phyloP scores from a whole-genome alignment of 2,888 invertebrate species.

The Shargacucullia verbasci region DNA sequence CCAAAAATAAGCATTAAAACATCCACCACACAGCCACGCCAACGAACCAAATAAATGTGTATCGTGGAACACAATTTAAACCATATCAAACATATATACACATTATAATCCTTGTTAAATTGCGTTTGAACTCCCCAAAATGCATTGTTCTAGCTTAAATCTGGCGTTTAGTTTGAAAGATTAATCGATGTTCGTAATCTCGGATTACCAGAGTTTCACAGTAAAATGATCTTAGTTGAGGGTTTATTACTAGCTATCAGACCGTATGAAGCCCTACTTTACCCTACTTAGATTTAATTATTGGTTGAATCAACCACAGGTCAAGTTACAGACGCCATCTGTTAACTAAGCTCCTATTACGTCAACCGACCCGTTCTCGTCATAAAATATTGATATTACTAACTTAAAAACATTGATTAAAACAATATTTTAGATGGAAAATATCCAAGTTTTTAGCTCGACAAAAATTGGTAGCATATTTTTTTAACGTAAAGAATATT shows the following conservation, averaged over 20 bases:
- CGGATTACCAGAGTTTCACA: conserved; percentile 37
- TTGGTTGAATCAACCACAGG: conserved; percentile 33
- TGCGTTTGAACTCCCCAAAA: conserved; percentile 10
- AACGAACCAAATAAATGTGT: conserved; percentile 13
- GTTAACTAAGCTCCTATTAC: conserved; percentile 3
- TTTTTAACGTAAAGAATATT: too few species aligned
- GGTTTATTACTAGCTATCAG: conserved; percentile 47
- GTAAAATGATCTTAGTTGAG: conserved; percentile 51
- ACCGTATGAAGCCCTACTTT: conserved; percentile 22
- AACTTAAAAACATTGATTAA: too few species aligned
- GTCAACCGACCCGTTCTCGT: neutral
- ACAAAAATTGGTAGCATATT: too few species aligned
- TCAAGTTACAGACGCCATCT: conserved; percentile 21
- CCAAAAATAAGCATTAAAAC: conserved; percentile 14
- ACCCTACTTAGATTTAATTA: conserved; percentile 50
- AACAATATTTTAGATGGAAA: too few species aligned
- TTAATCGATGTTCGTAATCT: conserved; percentile 43
- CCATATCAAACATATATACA: neutral
- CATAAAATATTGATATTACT: neutral
- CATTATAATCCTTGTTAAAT: conserved; percentile 15
- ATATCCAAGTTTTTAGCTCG: too few species aligned
- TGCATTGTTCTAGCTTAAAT: conserved; percentile 27
- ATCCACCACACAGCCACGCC: conserved; percentile 1
- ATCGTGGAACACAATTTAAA: conserved; percentile 7
- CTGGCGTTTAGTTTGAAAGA: conserved; percentile 27